phyloP scores from a whole-genome alignment of 2,888 invertebrate species.

The Pollenia amentaria region DNA sequence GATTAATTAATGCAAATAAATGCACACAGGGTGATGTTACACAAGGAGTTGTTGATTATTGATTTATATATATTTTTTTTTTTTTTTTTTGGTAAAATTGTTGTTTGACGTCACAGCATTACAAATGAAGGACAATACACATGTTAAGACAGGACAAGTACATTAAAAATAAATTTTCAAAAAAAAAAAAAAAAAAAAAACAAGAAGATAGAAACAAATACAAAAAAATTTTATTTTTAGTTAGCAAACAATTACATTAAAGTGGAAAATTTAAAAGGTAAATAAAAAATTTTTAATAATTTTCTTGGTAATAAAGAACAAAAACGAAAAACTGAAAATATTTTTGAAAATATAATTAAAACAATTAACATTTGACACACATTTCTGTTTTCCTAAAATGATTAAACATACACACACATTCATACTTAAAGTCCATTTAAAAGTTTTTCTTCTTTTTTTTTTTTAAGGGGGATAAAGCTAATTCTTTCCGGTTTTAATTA shows the following conservation, averaged over 20 bases:
- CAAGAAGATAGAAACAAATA: conserved; percentile 72
- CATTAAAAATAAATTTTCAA: conserved; percentile 71
- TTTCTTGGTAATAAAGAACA: conserved; percentile 43
- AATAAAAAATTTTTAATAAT: conserved; percentile 44
- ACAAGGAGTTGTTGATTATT: conserved; percentile 76
- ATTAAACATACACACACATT: conserved; percentile 68
- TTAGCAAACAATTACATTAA: conserved; percentile 80
- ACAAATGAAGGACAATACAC: conserved; percentile 75
- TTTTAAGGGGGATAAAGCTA: not conserved
- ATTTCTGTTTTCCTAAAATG: conserved; percentile 27
- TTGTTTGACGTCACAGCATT: conserved; percentile 69
- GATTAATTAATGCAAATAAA: conserved; percentile 76
- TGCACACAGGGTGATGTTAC: conserved; percentile 75
- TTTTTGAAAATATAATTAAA: conserved; percentile 69
- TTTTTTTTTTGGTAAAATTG: conserved; percentile 52
- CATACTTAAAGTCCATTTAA: conserved; percentile 76
- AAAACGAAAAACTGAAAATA: conserved; percentile 70
- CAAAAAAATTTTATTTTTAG: conserved; percentile 73
- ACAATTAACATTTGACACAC: conserved; percentile 80
- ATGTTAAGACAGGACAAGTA: conserved; percentile 75
- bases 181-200: conserved; percentile 43
- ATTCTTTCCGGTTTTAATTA: conserved; percentile 30
- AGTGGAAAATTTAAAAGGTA: conserved; percentile 47
- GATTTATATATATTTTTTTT: conserved; percentile 73
- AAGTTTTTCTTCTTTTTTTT: conserved; percentile 4